phyloP scores from a whole-genome alignment of 2,888 invertebrate genomes.

The Clanis bilineata region DNA sequence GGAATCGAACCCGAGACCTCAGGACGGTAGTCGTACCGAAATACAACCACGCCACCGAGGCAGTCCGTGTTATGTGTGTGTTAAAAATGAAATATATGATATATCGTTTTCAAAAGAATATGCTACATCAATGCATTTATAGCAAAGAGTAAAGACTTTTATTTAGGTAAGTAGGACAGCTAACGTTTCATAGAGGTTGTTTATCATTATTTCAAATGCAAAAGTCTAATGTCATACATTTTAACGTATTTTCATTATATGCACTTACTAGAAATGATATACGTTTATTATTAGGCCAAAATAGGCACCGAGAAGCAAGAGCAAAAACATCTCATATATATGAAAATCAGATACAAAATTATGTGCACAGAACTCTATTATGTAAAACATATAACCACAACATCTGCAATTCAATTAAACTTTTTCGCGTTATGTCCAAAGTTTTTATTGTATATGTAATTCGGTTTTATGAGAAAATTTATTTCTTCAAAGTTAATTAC shows the following conservation, averaged over 20 bases:
- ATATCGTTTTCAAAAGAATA: too few relatives aligned
- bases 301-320: not conserved
- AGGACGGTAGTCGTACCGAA: too few relatives aligned
- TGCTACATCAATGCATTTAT: too few relatives aligned
- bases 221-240: too few relatives aligned
- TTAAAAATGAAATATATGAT: too few relatives aligned
- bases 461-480: not conserved
- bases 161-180: not conserved
- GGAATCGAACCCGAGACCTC: too few relatives aligned
- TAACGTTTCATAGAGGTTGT: not conserved
- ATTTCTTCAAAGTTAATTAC: slow-evolving; percentile 3
- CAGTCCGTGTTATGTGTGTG: too few relatives aligned
- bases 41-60: too few relatives aligned
- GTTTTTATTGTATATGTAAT: slow-evolving; percentile 6
- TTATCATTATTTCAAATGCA: too few relatives aligned
- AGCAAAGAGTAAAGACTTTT: not conserved
- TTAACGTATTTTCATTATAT: too few relatives aligned
- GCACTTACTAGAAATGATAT: too few relatives aligned
- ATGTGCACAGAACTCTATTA: not conserved
- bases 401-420: not conserved
- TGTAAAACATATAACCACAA: not conserved
- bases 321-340: not conserved
- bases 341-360: not conserved
- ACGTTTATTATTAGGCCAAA: too few relatives aligned
- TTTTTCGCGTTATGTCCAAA: not conserved